Base-by-base conservation (phyloP, 2,797 vertebrate species). In the Paramormyrops hopkinsi region DNA sequence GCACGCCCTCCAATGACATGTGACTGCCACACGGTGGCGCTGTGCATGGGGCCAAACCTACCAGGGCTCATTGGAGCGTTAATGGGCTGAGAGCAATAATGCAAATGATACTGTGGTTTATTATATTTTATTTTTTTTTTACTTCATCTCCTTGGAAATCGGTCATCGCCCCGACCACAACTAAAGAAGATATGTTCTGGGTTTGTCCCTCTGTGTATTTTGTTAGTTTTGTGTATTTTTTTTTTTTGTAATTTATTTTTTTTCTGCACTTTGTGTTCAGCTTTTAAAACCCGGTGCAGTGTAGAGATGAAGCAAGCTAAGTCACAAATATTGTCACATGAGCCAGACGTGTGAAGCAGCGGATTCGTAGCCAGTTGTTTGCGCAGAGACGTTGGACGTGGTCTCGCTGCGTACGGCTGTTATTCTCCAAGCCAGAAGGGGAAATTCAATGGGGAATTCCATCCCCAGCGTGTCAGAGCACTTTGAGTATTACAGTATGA, bases 1-100 rank as follows among this genome's bases (percentile, higher is more conserved):
- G 97, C 44, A 97, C 96, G 12, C 91, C 97, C 0, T 96, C 96
- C 90, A 96, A 95, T 0, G 98, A 99, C 93, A 97, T 96, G 86
- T 94, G 90, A 93, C 14, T 33, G 0, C 19, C 14, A 33, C 29
- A 33, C 8, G 5, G 50, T 4, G 50, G 8, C n/a, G 51, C 17
- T 5, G 48, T 12, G 25, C 9, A 8, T 37, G 46, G 14, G 51
- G 50, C 51, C 51, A 9, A 22, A 29, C 51, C 50, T 14, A 53
- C 14, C 50, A 5, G 4, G 19, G 76, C 69, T 37, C 56, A 90
- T 14, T 73, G 12, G 44, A 29, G 90, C 12, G 79, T 65, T 44
- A 82, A n/a, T n/a, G 89, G 89, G 89, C 90, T 89, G 89, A 91
- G 91, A 93, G 93, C 93, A 93, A 94, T 93, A 93, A 93, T 79